Percentiles rank a stretch among this genome's conserved stretches.
These are phyloP conservation scores for Pentalonia nigronervosa DNA, from an alignment of 1,140 invertebrate species.

Conservation along the genomic window DNA sequence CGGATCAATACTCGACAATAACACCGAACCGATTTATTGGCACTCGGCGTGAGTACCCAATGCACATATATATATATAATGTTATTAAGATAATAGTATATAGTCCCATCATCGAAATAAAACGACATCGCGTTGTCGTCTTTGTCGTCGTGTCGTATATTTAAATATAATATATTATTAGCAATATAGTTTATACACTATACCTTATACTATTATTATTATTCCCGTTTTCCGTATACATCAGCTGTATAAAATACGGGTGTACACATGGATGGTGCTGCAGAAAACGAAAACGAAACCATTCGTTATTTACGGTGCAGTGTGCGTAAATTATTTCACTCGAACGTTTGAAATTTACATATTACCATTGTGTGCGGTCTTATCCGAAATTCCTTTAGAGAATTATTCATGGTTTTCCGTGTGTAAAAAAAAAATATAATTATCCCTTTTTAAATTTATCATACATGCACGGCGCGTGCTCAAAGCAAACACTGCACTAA, in stretches of 20 bases:
- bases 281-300: slow-evolving; percentile 26
- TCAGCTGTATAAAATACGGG: not conserved
- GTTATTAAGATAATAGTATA: not conserved
- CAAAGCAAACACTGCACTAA: slow-evolving; percentile 34
- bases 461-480: not conserved
- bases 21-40: slow-evolving; percentile 49
- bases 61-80: not conserved
- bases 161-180: not conserved
- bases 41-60: not conserved
- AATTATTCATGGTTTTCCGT: slow-evolving; percentile 32
- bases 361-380: slow-evolving; percentile 28
- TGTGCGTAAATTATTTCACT: slow-evolving; percentile 20
- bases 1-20: slow-evolving; percentile 56
- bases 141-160: no score
- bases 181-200: not conserved
- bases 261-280: not conserved
- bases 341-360: slow-evolving; percentile 33
- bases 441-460: slow-evolving; percentile 43
- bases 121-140: not conserved
- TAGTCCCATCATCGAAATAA: not conserved
- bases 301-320: not conserved
- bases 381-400: slow-evolving; percentile 31
- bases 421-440: slow-evolving; percentile 10
- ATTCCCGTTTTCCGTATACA: not conserved
- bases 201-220: not conserved